Percentiles rank a stretch among this genome's conserved stretches.
phyloP scores from a whole-genome alignment of 2,888 invertebrate genomes.

The Xanthia icteritia region DNA sequence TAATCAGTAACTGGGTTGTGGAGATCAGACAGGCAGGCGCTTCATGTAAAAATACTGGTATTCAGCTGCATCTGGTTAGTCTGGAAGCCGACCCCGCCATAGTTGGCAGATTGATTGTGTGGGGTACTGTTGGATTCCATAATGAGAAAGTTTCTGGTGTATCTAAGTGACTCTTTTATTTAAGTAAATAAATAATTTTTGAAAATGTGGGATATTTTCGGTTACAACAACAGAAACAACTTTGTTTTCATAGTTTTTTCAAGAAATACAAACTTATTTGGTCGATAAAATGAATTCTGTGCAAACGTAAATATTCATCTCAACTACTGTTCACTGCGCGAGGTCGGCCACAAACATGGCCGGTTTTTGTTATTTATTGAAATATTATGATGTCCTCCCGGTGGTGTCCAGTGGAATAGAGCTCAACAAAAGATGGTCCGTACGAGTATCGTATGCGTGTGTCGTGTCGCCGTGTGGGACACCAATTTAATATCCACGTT shows the following conservation, averaged over 20 bases:
- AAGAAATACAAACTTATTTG: background rate
- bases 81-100: too few species aligned
- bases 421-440: background rate
- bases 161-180: background rate
- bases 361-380: background rate
- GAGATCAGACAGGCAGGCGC: too few species aligned
- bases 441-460: background rate
- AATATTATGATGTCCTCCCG: conserved; percentile 13
- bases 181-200: background rate
- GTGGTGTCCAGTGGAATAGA: background rate
- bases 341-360: too few species aligned
- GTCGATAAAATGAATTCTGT: background rate
- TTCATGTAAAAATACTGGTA: too few species aligned
- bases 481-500: conserved; percentile 14
- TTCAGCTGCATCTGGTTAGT: too few species aligned
- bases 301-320: background rate
- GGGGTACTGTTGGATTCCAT: too few species aligned
- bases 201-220: background rate
- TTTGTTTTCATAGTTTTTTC: background rate
- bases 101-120: too few species aligned
- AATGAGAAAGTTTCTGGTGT: too few species aligned
- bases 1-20: too few species aligned
- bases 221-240: background rate
- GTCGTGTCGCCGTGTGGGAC: background rate
- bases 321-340: background rate